Conservation (phyloP, 1,140 invertebrate genomes). For the Gryon sp. region DNA sequence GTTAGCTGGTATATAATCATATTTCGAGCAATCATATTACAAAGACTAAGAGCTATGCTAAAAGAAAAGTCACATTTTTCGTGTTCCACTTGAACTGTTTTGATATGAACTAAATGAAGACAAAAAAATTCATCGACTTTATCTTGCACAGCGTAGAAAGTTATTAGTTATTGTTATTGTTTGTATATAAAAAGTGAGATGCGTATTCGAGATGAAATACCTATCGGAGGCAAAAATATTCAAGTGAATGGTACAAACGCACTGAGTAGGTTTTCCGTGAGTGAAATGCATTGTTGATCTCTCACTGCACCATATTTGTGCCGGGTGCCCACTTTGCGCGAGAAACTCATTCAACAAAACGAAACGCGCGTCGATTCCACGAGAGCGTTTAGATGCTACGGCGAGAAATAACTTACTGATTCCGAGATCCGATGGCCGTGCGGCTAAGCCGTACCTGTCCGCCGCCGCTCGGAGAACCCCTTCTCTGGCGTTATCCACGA, state of each 20-base stretch:
- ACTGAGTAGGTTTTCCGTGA: slow-evolving; percentile 26
- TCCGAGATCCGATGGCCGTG: slow-evolving; percentile 66
- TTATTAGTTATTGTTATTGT: slow-evolving; percentile 60
- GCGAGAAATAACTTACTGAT: slow-evolving; percentile 75
- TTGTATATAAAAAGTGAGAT: slow-evolving; percentile 38
- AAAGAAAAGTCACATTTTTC: slow-evolving; percentile 39
- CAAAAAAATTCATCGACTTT: slow-evolving; percentile 32
- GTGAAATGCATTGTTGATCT: slow-evolving; percentile 61
- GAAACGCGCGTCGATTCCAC: slow-evolving; percentile 1
- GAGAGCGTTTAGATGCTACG: slow-evolving; percentile 71
- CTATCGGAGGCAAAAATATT: slow-evolving; percentile 23
- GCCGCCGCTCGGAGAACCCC: slow-evolving; percentile 42
- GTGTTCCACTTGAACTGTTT: slow-evolving; percentile 42
- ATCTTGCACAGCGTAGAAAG: slow-evolving; percentile 42
- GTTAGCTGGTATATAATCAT: too few species aligned
- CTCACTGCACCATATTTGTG: slow-evolving; percentile 61
- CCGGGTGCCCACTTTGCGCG: slow-evolving; percentile 16
- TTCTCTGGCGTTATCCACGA: slow-evolving; percentile 41
- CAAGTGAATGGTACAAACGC: slow-evolving; percentile 44
- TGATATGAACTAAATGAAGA: not conserved
- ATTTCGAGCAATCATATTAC: not conserved
- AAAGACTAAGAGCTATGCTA: slow-evolving; percentile 16
- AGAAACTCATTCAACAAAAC: slow-evolving; percentile 51
- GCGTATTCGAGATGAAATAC: slow-evolving; percentile 41
- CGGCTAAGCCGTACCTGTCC: slow-evolving; percentile 68